These are phyloP conservation scores for Bombus breviceps DNA, from an alignment of 1,140 invertebrate genomes.

Conservation along the genomic window DNA sequence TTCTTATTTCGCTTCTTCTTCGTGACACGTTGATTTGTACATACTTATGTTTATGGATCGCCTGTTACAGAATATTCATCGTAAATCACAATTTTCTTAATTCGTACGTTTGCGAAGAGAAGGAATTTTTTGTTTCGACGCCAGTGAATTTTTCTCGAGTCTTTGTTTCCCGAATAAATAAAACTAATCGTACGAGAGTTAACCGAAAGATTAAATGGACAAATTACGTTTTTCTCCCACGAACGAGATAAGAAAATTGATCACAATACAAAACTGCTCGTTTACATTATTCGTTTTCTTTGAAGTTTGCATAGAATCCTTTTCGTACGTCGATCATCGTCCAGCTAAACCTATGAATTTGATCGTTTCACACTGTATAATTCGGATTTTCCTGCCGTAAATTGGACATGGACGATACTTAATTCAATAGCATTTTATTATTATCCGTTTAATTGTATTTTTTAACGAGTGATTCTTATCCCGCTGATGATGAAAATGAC, in stretches of 20 bases:
- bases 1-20: slow-evolving; percentile 3
- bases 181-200: neutral
- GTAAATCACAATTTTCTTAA: neutral
- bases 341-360: neutral
- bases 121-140: too few species aligned
- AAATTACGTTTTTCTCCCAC: neutral
- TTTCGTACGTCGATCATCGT: neutral
- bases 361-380: neutral
- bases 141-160: too few species aligned
- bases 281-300: neutral
- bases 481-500: neutral
- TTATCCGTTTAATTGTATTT: neutral
- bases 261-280: neutral
- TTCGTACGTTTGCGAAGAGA: too few species aligned
- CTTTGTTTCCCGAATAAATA: neutral
- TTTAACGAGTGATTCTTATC: neutral
- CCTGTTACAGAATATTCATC: neutral
- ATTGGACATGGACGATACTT: neutral
- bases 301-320: neutral
- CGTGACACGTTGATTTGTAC: neutral
- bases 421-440: too few species aligned
- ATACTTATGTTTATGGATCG: neutral
- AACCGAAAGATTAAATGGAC: neutral
- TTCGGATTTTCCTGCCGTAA: neutral
- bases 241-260: neutral